phyloP scores from a whole-genome alignment of 37 sponge, comb jelly and placozoan species.

The Hexactinellida sp. region DNA sequence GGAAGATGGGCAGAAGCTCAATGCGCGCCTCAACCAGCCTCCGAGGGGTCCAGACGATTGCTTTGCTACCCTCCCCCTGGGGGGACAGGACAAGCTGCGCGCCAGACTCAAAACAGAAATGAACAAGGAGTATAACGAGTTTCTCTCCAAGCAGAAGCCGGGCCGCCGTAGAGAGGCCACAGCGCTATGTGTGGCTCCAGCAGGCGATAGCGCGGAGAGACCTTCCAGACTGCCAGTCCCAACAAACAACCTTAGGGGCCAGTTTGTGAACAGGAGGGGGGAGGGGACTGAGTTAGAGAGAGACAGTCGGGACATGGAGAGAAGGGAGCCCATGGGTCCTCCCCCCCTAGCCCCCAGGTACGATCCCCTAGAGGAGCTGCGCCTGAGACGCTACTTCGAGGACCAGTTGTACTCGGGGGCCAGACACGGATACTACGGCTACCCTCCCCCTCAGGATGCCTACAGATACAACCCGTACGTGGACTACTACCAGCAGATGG shows the following conservation, averaged over 20 bases:
- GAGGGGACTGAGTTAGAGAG: background rate
- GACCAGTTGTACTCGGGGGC: background rate
- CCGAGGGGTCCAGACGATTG: background rate
- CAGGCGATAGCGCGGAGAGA: background rate
- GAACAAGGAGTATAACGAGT: conserved; percentile 4
- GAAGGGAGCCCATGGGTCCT: background rate
- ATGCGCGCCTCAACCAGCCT: background rate
- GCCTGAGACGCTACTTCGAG: background rate
- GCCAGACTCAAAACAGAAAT: background rate
- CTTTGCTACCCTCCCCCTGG: background rate
- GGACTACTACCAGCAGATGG: background rate
- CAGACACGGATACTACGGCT: background rate
- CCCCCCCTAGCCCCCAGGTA: background rate
- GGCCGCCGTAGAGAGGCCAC: background rate
- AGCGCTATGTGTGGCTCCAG: background rate
- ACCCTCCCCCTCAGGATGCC: background rate
- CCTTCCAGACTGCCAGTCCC: background rate
- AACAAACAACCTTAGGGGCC: background rate
- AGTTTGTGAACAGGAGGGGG: background rate
- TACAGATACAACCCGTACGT: background rate
- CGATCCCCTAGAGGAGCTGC: conserved; percentile 2
- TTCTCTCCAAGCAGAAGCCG: background rate
- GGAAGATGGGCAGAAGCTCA: background rate
- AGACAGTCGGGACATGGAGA: background rate
- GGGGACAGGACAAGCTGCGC: background rate